Base-by-base conservation (phyloP, 2,113 vertebrate species). In the Lethenteron reissneri region DNA sequence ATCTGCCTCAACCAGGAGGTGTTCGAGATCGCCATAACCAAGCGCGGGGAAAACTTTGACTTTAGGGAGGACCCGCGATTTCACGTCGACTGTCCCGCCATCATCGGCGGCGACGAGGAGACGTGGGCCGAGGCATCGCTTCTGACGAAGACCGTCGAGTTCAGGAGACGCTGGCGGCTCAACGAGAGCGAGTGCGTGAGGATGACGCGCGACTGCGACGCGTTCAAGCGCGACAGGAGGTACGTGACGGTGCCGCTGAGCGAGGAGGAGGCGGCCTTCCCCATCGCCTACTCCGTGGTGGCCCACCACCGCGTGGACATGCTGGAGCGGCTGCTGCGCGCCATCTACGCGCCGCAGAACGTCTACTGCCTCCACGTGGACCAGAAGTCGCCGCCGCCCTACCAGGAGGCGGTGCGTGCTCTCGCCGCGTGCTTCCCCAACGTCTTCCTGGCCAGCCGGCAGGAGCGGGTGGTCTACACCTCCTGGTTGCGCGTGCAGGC, bases 401-500 rank as follows among this genome's bases (percentile, higher is more conserved):
- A 86, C 71, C 57, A 78, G 60, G 72, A 72, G 9, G 85, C 87
- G 2, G 80, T 90, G 56, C 76, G 3, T 2, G 79, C 80, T 57
- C 86, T 95, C 57, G 77, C 77, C 0, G 85, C 85, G 60, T 95
- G 89, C 78, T 91, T 94, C 74, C 77, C 78, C 4, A 95, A 92
- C 7, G 81, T 88, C 73, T 89, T 94, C 59, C 76, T 95, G 76
- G 85, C 83, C 74, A 88, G 81, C 68, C 76, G 79, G 70, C 3
- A 82, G 70, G 87, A 87, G 71, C 78, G 8, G 1, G 85, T 95
- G 15, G 81, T 89, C 5, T 95, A 95, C 25, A 81, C 85, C 4
- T 83, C 81, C 0, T 95, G 88, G 88, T 80, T 82, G 58, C 81
- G 89, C 0, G 87, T 95, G 4, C 87, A 94, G 78, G 89, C 91